Percentiles rank a stretch among this genome's conserved stretches.
Evolutionary conservation across 2,888 invertebrate genomes (phyloP).

Genomic region (Altica lythri): DNA sequence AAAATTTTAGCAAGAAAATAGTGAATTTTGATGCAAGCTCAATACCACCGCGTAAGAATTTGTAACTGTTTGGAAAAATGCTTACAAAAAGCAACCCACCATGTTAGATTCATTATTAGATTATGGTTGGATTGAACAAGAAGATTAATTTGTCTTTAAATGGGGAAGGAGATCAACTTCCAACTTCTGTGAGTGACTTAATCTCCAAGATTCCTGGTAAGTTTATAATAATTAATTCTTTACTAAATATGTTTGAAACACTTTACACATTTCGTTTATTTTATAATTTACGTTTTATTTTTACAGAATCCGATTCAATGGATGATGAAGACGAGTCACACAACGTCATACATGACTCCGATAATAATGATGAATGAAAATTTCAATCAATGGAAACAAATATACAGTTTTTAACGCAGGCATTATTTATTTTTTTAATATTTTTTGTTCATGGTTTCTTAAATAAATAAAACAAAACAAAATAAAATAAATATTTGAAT

Average conservation of each 20-base stretch:
- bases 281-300: constrained; percentile 4
- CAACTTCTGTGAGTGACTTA: constrained; percentile 16
- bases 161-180: constrained; percentile 43
- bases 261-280: not conserved
- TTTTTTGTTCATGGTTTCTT: too few species aligned
- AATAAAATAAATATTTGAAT: too few species aligned
- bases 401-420: not conserved
- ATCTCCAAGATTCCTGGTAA: constrained; percentile 7
- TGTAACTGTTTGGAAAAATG: constrained; percentile 38
- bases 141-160: constrained; percentile 35
- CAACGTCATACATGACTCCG: not conserved
- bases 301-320: not conserved
- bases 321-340: too few species aligned
- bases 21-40: constrained; percentile 36
- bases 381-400: not conserved
- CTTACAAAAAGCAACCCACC: constrained; percentile 25
- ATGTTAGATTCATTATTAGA: constrained; percentile 29
- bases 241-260: not conserved
- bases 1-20: constrained; percentile 32
- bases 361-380: not conserved
- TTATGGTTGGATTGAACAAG: constrained; percentile 33
- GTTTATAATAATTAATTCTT: constrained; percentile 5
- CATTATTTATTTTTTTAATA: too few species aligned
- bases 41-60: constrained; percentile 40
- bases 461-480: too few species aligned